phyloP scores from a whole-genome alignment of 1,140 invertebrate genomes.

The Zaprionus taronus region DNA sequence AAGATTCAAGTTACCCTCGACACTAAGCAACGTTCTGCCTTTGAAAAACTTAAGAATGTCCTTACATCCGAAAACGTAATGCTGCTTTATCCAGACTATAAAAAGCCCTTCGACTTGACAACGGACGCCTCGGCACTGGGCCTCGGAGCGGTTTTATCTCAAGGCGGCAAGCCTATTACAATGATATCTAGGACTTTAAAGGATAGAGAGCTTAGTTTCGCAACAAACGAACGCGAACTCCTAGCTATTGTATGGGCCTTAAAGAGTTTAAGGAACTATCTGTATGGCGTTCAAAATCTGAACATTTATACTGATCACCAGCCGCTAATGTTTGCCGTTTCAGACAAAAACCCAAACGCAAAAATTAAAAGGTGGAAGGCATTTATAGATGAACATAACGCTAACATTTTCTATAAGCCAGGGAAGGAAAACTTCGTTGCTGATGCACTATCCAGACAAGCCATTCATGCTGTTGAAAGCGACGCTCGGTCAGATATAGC shows the following conservation, averaged over 20 bases:
- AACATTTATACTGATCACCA: constrained; percentile 22
- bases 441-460: no score
- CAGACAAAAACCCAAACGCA: no score
- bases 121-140: constrained; percentile 4
- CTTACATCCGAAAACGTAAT: constrained; percentile 1
- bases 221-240: constrained; percentile 15
- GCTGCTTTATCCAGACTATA: constrained; percentile 1
- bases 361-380: no score
- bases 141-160: constrained; percentile 5
- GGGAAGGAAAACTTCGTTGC: no score
- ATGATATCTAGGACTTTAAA: constrained; percentile 15
- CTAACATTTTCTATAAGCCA: no score
- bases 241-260: constrained; percentile 10
- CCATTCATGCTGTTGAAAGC: no score
- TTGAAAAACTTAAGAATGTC: neutral
- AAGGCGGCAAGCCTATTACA: constrained; percentile 15
- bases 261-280: neutral
- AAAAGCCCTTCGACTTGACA: neutral
- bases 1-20: neutral
- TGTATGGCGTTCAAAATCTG: neutral
- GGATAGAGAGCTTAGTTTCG: neutral
- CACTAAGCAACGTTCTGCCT: neutral
- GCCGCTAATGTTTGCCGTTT: constrained; percentile 17
- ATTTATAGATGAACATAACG: no score
- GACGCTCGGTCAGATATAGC: no score